Base-by-base conservation (phyloP, 2,113 vertebrate species). In the Pitta sordida region DNA sequence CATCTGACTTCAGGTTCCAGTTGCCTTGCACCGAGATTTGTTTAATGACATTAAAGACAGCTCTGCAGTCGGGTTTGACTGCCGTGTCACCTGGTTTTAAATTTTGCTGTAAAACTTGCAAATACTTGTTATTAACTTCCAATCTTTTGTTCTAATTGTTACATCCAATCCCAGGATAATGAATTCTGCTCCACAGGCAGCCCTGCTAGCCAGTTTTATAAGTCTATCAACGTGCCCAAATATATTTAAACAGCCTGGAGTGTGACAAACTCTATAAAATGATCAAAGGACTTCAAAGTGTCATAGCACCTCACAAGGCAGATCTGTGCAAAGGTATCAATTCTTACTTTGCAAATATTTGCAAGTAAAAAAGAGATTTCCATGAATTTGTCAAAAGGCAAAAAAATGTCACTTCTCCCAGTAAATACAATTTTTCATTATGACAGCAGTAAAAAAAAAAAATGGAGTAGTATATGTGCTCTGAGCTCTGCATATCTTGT, bases 211-310 rank as follows among this genome's bases (percentile, higher is more conserved):
- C 89, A 88, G 53, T 67, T 94, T 83, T 77, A 43, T 59, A 85
- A 83, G 90, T 95, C 90, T 83, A 85, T 85, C 92, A 95, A 91
- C 63, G 80, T 32, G 23, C 37, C 41, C 37, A 41, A 81, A 41
- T 82, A 62, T 80, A 90, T 94, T 95, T 86, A 90, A 93, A 85
- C 75, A 93, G 91, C 64, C 77, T 52, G 49, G 46, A 94, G 93
- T 52, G 83, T 96, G 93, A 96, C 96, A 94, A 96, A 96, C 76
- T 86, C 52, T 94, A 92, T 81, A 84, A 96, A 96, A 95, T 56
- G 75, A 96, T 96, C 96, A 95, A 96, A 97, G 95, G 71, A 95
- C 94, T 97, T 97, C 95, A 95, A 95, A 96, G 93, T 93, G 93
- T 91, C 94, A 63, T 3, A 86, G 86, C 70, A 91, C 91, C 92